phyloP scores from a whole-genome alignment of 2,113 vertebrate genomes.

The Oophaga pumilio region DNA sequence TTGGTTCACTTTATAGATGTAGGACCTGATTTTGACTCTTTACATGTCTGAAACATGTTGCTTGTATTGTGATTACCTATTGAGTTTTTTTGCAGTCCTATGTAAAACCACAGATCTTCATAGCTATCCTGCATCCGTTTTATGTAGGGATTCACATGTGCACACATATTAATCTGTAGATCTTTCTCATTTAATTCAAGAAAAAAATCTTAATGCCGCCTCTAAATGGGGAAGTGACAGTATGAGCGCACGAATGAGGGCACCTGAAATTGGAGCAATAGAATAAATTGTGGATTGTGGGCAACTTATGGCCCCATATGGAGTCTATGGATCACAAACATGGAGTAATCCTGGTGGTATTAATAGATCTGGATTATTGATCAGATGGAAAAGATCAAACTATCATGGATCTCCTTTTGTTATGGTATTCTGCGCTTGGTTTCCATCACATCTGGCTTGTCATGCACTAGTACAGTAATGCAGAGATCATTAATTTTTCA shows the following conservation, averaged over 20 bases:
- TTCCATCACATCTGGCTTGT: not conserved
- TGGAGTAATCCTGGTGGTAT: not conserved
- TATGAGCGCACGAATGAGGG: not conserved
- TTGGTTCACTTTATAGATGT: too few species aligned
- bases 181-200: not conserved
- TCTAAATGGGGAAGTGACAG: not conserved
- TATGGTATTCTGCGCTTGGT: not conserved
- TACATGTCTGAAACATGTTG: too few species aligned
- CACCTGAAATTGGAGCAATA: not conserved
- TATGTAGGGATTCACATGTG: not conserved
- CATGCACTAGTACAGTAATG: not conserved
- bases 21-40: too few species aligned
- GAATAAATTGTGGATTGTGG: not conserved
- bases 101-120: not conserved
- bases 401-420: not conserved
- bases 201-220: not conserved
- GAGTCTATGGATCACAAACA: not conserved
- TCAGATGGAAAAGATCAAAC: not conserved
- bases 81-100: not conserved
- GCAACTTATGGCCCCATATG: not conserved
- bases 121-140: not conserved
- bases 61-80: too few species aligned
- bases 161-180: not conserved
- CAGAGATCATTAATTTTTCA: not conserved
- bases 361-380: constrained; percentile 5